A percentile compares a stretch with the other conserved stretches of the same genome.
Conservation (phyloP, 2,797 vertebrate genomes). For the Loriculus beryllinus region DNA sequence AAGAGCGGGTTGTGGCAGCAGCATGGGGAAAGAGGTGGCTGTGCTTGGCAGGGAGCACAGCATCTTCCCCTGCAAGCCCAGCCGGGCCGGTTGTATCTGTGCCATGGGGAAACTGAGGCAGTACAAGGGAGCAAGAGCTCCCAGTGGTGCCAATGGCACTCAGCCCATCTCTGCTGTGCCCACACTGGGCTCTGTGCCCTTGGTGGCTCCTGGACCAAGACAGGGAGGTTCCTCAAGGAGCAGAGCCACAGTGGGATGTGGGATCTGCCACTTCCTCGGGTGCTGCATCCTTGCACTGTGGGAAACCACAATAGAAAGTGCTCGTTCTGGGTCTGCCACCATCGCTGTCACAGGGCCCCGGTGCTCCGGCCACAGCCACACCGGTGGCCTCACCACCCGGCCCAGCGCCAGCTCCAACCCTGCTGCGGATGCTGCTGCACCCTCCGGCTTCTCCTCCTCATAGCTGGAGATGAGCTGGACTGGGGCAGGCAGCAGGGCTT, state of each 20-base stretch:
- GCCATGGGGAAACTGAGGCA: not conserved
- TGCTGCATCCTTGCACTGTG: not conserved
- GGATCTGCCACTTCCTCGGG: not conserved
- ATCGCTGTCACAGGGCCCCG: rapidly evolving
- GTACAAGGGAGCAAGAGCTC: not conserved
- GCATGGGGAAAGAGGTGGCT: not conserved
- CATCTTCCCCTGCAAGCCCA: rapidly evolving
- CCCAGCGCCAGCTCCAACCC: not conserved
- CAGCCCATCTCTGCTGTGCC: not conserved
- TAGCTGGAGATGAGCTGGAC: rapidly evolving
- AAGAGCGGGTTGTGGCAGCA: not conserved
- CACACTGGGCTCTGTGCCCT: not conserved
- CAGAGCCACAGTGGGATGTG: rapidly evolving
- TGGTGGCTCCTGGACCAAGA: rapidly evolving
- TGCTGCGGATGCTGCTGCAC: not conserved
- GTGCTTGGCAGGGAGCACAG: rapidly evolving
- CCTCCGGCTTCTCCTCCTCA: not conserved
- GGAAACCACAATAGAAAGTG: not conserved
- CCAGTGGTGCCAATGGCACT: rapidly evolving
- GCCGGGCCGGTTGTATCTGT: rapidly evolving
- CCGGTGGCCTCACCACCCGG: rapidly evolving
- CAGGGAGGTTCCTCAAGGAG: not conserved
- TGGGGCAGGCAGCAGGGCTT: rapidly evolving
- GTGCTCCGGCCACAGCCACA: rapidly evolving
- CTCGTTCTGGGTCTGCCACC: rapidly evolving